phyloP scores from a whole-genome alignment of 2,797 vertebrate genomes.

The Microchirus variegatus region DNA sequence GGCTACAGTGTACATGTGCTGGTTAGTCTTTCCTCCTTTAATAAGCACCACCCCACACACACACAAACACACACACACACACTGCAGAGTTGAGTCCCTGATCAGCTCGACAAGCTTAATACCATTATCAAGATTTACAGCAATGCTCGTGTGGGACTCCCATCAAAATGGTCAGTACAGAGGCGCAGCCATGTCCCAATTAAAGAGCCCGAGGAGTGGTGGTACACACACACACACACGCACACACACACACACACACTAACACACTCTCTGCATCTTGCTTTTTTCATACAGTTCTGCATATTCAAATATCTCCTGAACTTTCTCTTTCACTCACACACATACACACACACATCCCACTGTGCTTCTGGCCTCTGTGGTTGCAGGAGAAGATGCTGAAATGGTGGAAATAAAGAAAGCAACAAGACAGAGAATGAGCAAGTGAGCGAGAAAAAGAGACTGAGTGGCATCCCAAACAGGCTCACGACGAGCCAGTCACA shows the following conservation, averaged over 20 bases:
- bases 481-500: conserved; percentile 26
- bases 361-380: conserved; percentile 60
- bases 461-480: conserved; percentile 55
- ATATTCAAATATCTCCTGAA: conserved; percentile 56
- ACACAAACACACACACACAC: background rate
- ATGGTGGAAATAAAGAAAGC: conserved; percentile 54
- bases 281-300: conserved; percentile 59
- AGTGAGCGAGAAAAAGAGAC: conserved; percentile 30
- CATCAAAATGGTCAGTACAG: conserved; percentile 72
- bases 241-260: conserved; percentile 21
- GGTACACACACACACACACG: conserved; percentile 28
- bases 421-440: conserved; percentile 41
- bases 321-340: conserved; percentile 8
- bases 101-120: conserved; percentile 67
- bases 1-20: conserved; percentile 15
- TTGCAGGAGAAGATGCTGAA: conserved; percentile 60
- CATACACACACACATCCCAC: conserved; percentile 27
- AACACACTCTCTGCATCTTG: conserved; percentile 38
- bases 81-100: conserved; percentile 53
- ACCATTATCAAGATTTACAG: conserved; percentile 81
- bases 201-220: conserved; percentile 63
- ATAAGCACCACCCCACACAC: conserved; percentile 29
- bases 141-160: conserved; percentile 72
- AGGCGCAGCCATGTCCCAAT: conserved; percentile 76
- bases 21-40: conserved; percentile 41